Percentiles rank a stretch among this genome's conserved stretches.
phyloP scores from a whole-genome alignment of 1,140 invertebrate species.

The Drosophila repletoides region DNA sequence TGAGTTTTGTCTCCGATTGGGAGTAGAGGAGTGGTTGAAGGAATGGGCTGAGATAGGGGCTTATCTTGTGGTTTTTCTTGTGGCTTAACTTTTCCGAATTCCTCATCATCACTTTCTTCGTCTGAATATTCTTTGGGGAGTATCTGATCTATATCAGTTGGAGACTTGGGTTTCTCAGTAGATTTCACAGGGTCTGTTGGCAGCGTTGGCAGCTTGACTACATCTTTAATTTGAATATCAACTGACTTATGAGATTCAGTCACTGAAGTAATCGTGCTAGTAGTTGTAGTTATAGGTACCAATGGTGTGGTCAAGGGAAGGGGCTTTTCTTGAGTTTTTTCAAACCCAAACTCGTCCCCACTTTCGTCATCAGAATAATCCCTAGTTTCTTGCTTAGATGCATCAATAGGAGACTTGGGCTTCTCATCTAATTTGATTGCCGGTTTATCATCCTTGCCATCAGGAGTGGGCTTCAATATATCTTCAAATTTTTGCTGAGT shows the following conservation, averaged over 20 bases:
- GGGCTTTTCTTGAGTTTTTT: neutral
- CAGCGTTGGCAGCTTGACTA: neutral
- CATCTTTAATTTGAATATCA: neutral
- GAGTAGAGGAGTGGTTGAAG: neutral
- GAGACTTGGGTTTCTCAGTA: conserved; percentile 13
- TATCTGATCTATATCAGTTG: neutral
- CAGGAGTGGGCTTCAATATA: neutral
- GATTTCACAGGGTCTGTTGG: neutral
- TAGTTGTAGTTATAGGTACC: neutral
- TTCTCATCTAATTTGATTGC: conserved; percentile 4
- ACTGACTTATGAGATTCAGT: neutral
- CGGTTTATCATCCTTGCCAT: neutral
- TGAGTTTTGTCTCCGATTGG: neutral
- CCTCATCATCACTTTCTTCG: conserved; percentile 3
- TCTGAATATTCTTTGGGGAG: neutral
- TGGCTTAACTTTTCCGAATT: neutral
- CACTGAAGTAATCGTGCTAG: conserved; percentile 5
- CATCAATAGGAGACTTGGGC: conserved; percentile 14
- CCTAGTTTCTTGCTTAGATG: neutral
- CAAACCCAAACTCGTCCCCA: neutral
- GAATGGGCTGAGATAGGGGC: neutral
- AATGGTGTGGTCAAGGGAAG: neutral
- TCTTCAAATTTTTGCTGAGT: neutral
- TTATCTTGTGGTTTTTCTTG: no score
- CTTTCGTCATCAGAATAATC: conserved; percentile 7